phyloP scores from a whole-genome alignment of 2,113 vertebrate species.

The Capreolus pygargus region DNA sequence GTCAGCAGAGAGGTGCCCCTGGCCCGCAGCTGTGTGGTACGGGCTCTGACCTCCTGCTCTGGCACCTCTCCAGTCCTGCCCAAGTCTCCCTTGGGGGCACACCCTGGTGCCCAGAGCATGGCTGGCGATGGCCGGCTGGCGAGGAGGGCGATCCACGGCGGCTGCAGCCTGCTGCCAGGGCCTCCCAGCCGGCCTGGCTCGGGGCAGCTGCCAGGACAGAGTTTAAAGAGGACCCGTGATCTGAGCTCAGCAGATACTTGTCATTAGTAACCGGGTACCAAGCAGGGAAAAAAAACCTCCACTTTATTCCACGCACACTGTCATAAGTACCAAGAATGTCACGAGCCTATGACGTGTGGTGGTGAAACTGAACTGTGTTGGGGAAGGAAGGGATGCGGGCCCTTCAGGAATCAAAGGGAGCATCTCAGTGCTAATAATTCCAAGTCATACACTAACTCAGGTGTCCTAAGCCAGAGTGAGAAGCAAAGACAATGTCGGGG shows the following conservation, averaged over 20 bases:
- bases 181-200: not conserved
- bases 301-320: not conserved
- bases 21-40: rapidly evolving
- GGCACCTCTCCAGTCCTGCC: not conserved
- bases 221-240: not conserved
- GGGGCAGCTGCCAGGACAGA: rapidly evolving
- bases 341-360: not conserved
- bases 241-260: not conserved
- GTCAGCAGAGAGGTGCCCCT: not conserved
- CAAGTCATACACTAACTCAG: too few species aligned
- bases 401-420: too few species aligned
- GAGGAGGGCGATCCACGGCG: too few species aligned
- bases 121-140: not conserved
- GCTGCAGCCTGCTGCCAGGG: not conserved
- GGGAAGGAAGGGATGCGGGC: not conserved
- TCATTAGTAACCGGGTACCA: not conserved
- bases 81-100: not conserved
- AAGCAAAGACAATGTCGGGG: not conserved
- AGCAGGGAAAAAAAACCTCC: not conserved
- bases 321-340: rapidly evolving
- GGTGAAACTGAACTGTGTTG: not conserved
- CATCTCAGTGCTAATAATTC: not conserved
- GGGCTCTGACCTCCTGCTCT: not conserved
- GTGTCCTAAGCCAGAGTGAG: not conserved
- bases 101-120: not conserved